A percentile compares a stretch with the other conserved stretches of the same genome.
These are phyloP conservation scores for Arctopsyche grandis DNA, from an alignment of 1,140 invertebrate genomes.

Conservation along the genomic window DNA sequence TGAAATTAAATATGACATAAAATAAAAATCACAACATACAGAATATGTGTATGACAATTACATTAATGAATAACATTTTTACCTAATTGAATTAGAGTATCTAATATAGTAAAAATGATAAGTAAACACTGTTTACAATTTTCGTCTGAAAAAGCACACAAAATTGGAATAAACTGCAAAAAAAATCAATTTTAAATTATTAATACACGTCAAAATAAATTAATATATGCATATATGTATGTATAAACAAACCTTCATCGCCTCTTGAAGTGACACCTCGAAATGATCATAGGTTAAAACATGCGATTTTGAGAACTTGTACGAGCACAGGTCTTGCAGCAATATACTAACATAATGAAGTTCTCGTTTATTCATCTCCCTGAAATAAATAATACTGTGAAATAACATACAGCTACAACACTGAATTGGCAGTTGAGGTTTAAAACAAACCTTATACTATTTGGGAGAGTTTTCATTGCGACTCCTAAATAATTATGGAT, in stretches of 20 bases:
- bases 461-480: slow-evolving; percentile 60
- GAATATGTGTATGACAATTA: not conserved
- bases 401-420: not conserved
- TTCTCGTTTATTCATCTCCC: slow-evolving; percentile 59
- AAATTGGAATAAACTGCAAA: slow-evolving; percentile 10
- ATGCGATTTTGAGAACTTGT: slow-evolving; percentile 57
- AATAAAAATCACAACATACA: not conserved
- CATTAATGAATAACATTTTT: slow-evolving; percentile 14
- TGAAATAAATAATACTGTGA: slow-evolving; percentile 54
- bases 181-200: not conserved
- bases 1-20: slow-evolving; percentile 54
- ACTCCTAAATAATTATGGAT: slow-evolving; percentile 62
- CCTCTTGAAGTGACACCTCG: slow-evolving; percentile 57
- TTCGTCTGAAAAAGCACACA: not conserved
- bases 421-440: not conserved
- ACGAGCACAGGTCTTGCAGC: slow-evolving; percentile 60
- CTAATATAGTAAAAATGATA: slow-evolving; percentile 3
- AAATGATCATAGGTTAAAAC: slow-evolving; percentile 62
- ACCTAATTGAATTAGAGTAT: slow-evolving; percentile 48
- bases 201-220: not conserved
- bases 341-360: slow-evolving; percentile 62
- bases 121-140: slow-evolving; percentile 31
- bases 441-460: slow-evolving; percentile 56
- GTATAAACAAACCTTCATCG: slow-evolving; percentile 57
- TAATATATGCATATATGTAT: not conserved